Base-by-base conservation (phyloP, 1,140 invertebrate species). In the Microplitis mediator region DNA sequence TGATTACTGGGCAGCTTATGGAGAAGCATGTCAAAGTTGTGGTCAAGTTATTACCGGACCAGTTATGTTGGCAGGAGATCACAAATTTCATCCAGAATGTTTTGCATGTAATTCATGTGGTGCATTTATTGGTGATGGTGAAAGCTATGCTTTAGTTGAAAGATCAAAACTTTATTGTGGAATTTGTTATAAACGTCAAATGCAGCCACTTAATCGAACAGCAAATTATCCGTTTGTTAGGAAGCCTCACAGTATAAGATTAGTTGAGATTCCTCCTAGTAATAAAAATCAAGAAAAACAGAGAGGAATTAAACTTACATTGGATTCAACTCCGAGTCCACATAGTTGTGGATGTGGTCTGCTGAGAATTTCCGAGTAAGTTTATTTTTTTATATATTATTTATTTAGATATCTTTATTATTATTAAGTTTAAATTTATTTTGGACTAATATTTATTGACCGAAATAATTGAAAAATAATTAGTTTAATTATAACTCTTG, bases 41-140 rank as follows among this genome's bases (percentile, higher is more conserved):
- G 89, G 90, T 67, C 91, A 95, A 83, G 91, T 95, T 68, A 97
- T 97, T 78, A 95, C 95, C 0, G 96, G 96, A 0, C 96, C 96
- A 34, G 95, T 97, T 60, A 97, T 98, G 96, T 91, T 96, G 74
- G 96, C 95, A 14, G 96, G 96, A 16, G 94, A 96, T 82, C 95
- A 97, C 85, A 95, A 95, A 84, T 98, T 96, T 87, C 96, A 98
- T 88, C 95, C 96, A 72, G 96, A 98, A 89, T 98, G 96, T 88
- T 97, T 98, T 88, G 91, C 93, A 75, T 98, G 96, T 81, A 88
- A 88, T 32, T 90, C 91, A 5, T 98, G 96, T 84, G 88, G 90
- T n/a, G 86, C 90, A 8, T 95, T 93, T 80, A 96, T 98, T 78
- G 96, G 95, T 39, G 95, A 97, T 88, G 95, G 95, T 23, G 95